Evolutionary conservation across 2,888 invertebrate genomes (phyloP).

Genomic region (Eubasilissa splendida): DNA sequence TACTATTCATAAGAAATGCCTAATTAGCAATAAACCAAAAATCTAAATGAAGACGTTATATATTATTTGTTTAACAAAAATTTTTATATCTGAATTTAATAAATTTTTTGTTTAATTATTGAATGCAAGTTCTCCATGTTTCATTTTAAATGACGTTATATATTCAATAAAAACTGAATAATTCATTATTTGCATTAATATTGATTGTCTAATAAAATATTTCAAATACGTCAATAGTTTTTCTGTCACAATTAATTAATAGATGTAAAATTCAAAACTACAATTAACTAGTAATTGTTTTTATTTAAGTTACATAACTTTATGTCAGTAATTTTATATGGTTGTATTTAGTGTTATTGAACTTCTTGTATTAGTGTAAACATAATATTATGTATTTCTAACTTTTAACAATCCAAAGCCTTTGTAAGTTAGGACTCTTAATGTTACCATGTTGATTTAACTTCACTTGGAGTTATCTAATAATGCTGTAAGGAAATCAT

Average conservation of each 20-base stretch:
- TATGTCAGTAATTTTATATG: conserved; percentile 47
- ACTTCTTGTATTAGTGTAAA: conserved; percentile 46
- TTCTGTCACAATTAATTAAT: too few species aligned
- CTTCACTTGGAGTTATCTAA: conserved; percentile 26
- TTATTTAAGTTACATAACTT: conserved; percentile 34
- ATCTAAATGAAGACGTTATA: conserved; percentile 59
- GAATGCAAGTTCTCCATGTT: too few species aligned
- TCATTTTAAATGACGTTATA: too few species aligned
- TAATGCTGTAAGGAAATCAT: conserved; percentile 4
- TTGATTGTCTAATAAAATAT: too few species aligned
- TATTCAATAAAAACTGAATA: too few species aligned
- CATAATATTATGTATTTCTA: conserved; percentile 39
- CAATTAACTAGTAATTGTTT: too few species aligned
- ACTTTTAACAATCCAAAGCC: conserved; percentile 58
- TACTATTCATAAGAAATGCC: conserved; percentile 57
- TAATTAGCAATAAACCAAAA: conserved; percentile 74
- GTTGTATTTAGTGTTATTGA: conserved; percentile 54
- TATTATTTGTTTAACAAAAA: conserved; percentile 4
- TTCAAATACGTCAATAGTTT: too few species aligned
- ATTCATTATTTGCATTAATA: too few species aligned
- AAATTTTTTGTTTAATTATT: neutral
- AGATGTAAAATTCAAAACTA: too few species aligned
- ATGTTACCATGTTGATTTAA: conserved; percentile 54
- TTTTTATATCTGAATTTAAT: neutral
- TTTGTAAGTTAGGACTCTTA: conserved; percentile 56